A percentile compares a stretch with the other conserved stretches of the same genome.
Evolutionary conservation across 2,888 invertebrate species (phyloP).

Genomic region (Oxytorus armatus): DNA sequence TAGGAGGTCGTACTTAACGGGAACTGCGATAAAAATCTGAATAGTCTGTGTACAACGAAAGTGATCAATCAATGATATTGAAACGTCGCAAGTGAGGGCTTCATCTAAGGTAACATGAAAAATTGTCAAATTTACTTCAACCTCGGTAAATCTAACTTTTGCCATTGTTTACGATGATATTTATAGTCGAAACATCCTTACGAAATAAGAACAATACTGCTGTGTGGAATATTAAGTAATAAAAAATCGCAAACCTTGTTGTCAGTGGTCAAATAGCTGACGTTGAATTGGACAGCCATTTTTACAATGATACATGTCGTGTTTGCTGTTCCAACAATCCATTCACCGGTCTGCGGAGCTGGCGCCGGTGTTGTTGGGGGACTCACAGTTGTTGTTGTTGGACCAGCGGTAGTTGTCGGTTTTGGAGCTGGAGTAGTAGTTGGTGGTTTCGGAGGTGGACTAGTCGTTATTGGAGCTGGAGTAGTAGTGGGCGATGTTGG

Average conservation of each 20-base stretch:
- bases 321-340: conserved; percentile 85
- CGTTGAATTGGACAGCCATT: conserved; percentile 88
- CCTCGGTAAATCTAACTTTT: neutral
- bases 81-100: too few species aligned
- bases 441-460: too few species aligned
- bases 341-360: conserved; percentile 84
- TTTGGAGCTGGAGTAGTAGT: conserved; percentile 30
- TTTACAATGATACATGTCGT: conserved; percentile 88
- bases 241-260: conserved; percentile 73
- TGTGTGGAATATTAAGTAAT: neutral
- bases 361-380: conserved; percentile 74
- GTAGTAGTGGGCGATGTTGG: neutral
- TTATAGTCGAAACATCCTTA: neutral
- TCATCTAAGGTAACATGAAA: too few species aligned
- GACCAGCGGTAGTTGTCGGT: conserved; percentile 19
- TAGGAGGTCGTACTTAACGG: too few species aligned
- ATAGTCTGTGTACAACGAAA: too few species aligned
- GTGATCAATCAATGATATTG: neutral
- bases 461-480: neutral
- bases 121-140: too few species aligned
- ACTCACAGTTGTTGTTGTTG: conserved; percentile 74
- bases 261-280: conserved; percentile 85
- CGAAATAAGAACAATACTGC: too few species aligned
- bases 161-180: too few species aligned
- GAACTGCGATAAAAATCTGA: too few species aligned